A percentile compares a stretch with the other conserved stretches of the same genome.
Conservation (phyloP, 2,113 vertebrate species). For the Pitta sordida region DNA sequence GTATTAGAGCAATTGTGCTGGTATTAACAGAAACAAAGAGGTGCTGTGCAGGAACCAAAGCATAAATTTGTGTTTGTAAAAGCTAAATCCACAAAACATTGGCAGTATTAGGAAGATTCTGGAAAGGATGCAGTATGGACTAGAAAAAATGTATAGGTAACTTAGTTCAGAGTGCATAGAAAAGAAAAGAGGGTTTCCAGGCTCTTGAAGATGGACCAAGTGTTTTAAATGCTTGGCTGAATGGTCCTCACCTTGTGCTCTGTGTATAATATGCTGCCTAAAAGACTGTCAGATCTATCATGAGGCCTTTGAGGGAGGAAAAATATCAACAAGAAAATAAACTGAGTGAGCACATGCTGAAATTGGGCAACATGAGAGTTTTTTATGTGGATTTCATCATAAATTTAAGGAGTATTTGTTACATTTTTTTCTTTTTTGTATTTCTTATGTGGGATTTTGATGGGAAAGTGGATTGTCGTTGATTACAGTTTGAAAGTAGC, state of each 20-base stretch:
- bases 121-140: neutral
- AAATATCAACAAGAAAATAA: neutral
- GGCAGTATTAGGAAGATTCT: neutral
- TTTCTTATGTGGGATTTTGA: neutral
- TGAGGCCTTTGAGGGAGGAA: neutral
- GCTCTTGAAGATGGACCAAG: neutral
- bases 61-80: neutral
- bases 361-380: neutral
- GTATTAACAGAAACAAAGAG: neutral
- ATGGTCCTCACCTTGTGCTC: neutral
- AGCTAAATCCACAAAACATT: neutral
- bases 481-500: neutral
- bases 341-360: neutral
- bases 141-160: neutral
- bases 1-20: neutral
- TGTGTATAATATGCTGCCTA: neutral
- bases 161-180: rapidly evolving
- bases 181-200: neutral
- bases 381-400: neutral
- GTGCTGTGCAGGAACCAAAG: neutral
- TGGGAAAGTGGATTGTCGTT: neutral
- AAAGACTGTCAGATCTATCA: neutral
- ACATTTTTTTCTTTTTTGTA: neutral
- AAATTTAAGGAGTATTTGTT: neutral
- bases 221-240: neutral